Evolutionary conservation across 1,140 invertebrate genomes (phyloP).

Genomic region (Caenorhabditis tropicalis): DNA sequence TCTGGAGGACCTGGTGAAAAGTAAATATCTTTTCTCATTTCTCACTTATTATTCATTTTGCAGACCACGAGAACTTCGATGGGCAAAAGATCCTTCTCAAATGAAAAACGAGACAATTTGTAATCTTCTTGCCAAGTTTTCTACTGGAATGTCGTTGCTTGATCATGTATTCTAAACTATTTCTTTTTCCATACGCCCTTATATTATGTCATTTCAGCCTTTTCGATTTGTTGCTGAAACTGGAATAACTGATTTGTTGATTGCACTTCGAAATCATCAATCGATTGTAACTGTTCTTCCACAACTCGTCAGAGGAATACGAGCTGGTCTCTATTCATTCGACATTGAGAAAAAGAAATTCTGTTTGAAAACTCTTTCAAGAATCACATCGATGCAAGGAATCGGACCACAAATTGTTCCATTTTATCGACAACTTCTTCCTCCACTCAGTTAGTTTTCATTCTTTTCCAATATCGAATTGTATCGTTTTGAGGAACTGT

Average conservation of each 20-base stretch:
- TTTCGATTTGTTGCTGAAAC: slow-evolving; percentile 48
- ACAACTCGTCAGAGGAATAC: slow-evolving; percentile 44
- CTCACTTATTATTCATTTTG: neutral
- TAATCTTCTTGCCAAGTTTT: slow-evolving; percentile 13
- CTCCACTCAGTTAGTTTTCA: slow-evolving; percentile 40
- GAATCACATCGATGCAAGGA: slow-evolving; percentile 31
- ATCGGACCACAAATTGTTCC: slow-evolving; percentile 48
- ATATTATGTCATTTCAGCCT: slow-evolving; percentile 15
- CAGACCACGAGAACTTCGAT: slow-evolving; percentile 30
- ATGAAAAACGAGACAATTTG: slow-evolving; percentile 28
- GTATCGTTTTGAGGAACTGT: slow-evolving; percentile 24
- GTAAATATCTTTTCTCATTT: neutral
- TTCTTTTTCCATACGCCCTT: neutral
- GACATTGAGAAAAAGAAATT: slow-evolving; percentile 45
- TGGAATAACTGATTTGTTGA: slow-evolving; percentile 46
- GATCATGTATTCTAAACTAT: neutral
- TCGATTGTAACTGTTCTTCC: slow-evolving; percentile 27
- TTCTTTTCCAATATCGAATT: neutral
- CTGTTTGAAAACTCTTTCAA: slow-evolving; percentile 22
- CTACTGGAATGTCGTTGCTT: slow-evolving; percentile 9
- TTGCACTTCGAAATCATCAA: slow-evolving; percentile 18
- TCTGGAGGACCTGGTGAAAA: slow-evolving; percentile 36
- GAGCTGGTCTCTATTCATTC: slow-evolving; percentile 44
- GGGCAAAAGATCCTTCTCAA: slow-evolving; percentile 20
- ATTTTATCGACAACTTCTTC: slow-evolving; percentile 49